phyloP scores from a whole-genome alignment of 92 coral and sea anemone genomes.

The Blastomussa wellsi region DNA sequence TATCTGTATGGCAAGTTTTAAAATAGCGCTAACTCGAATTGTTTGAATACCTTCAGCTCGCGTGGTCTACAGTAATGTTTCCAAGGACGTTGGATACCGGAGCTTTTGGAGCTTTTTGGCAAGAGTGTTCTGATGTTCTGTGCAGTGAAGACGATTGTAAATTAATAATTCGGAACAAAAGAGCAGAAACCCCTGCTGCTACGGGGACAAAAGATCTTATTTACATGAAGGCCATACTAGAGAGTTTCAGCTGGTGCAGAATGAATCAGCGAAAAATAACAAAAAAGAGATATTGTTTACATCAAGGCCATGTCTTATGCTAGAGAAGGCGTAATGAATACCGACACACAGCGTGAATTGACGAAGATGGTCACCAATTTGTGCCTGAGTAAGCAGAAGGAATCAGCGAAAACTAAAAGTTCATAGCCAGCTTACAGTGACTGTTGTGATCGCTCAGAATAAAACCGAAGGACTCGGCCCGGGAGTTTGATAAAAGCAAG shows the following conservation, averaged over 20 bases:
- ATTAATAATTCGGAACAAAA: not conserved
- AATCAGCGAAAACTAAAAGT: constrained; percentile 2
- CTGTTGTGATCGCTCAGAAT: not conserved
- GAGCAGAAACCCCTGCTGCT: not conserved
- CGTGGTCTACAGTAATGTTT: not conserved
- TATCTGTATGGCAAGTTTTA: not conserved
- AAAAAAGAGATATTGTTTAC: too few species aligned
- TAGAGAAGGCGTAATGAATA: too few species aligned
- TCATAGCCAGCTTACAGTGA: not conserved
- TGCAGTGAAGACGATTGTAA: not conserved
- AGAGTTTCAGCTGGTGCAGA: not conserved
- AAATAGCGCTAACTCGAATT: not conserved
- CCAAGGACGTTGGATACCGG: not conserved
- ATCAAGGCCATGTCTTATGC: too few species aligned
- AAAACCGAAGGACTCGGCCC: too few species aligned
- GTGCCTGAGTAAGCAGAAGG: not conserved
- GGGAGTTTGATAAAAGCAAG: not conserved
- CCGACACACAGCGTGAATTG: not conserved
- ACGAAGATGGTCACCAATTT: not conserved
- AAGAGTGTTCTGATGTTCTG: not conserved
- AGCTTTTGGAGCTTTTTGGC: not conserved
- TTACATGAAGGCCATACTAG: not conserved
- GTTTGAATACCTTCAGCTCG: not conserved
- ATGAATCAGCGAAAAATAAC: too few species aligned
- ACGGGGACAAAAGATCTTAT: not conserved